These are phyloP conservation scores for Marasmarcha lunaedactyla DNA, from an alignment of 2,888 invertebrate species.

Conservation along the genomic window DNA sequence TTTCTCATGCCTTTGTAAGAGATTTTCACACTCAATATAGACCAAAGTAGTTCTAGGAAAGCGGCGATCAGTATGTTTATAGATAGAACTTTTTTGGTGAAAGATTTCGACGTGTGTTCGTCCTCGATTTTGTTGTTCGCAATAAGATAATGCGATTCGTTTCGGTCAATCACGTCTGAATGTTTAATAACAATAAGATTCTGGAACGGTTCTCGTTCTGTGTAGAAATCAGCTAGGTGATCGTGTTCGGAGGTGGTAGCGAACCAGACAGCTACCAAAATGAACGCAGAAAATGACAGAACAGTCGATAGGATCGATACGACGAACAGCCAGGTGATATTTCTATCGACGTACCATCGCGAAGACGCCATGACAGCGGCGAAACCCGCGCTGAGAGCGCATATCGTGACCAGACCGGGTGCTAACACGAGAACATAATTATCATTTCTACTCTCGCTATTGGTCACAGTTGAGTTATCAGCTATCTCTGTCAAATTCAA, in stretches of 20 bases:
- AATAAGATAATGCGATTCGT: conserved; percentile 49
- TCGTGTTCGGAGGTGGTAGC: conserved; percentile 38
- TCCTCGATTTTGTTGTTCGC: conserved; percentile 29
- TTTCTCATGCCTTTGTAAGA: conserved; percentile 73
- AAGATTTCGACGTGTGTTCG: conserved; percentile 31
- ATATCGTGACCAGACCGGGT: conserved; percentile 60
- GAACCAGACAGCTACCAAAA: conserved; percentile 52
- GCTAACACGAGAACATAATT: conserved; percentile 52
- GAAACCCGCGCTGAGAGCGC: conserved; percentile 60
- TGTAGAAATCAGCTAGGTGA: conserved; percentile 46
- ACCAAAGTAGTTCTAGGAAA: conserved; percentile 71
- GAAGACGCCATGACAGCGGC: conserved; percentile 73
- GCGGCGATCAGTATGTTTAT: conserved; percentile 73
- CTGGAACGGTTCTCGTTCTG: conserved; percentile 47
- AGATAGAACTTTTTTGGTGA: conserved; percentile 59
- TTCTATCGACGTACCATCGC: conserved; percentile 75
- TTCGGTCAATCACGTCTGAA: conserved; percentile 36
- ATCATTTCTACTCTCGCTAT: conserved; percentile 17
- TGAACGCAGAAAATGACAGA: conserved; percentile 51
- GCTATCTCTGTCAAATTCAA: conserved; percentile 4
- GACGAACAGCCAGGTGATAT: conserved; percentile 73
- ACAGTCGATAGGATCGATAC: conserved; percentile 65
- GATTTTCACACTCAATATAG: conserved; percentile 68
- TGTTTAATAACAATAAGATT: conserved; percentile 46
- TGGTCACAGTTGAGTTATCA: conserved; percentile 15